Percentiles rank a stretch among this genome's conserved stretches.
Evolutionary conservation across 2,113 vertebrate species (phyloP).

Genomic region (mouse (Mus musculus)): DNA sequence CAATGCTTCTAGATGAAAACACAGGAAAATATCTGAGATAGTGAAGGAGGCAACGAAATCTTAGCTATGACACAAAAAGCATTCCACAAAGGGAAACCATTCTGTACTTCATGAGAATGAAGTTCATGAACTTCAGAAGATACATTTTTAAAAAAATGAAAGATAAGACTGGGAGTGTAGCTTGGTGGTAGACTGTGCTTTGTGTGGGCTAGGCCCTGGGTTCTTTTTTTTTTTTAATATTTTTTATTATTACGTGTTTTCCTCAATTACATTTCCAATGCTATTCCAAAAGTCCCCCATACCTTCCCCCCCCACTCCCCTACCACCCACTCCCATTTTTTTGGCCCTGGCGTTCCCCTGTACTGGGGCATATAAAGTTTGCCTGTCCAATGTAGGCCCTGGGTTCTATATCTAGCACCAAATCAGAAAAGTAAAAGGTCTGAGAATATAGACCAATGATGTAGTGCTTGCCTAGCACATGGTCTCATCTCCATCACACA

Average conservation of each 20-base stretch:
- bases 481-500: neutral
- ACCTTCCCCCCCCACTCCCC: no score
- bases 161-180: neutral
- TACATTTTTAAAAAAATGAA: neutral
- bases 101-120: neutral
- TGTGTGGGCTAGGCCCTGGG: neutral
- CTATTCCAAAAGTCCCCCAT: no score
- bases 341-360: no score
- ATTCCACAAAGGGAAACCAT: neutral
- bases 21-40: neutral
- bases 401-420: neutral
- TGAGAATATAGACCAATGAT: neutral
- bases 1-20: neutral
- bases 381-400: neutral
- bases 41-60: neutral
- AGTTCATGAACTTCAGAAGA: neutral
- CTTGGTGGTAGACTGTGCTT: neutral
- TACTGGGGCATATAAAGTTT: no score
- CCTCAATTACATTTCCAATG: no score
- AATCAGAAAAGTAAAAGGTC: neutral
- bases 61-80: neutral
- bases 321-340: no score
- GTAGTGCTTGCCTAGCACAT: neutral
- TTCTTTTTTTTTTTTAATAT: neutral
- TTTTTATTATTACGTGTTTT: no score